phyloP scores from a whole-genome alignment of 2,888 invertebrate genomes.

The Girardia tigrina region DNA sequence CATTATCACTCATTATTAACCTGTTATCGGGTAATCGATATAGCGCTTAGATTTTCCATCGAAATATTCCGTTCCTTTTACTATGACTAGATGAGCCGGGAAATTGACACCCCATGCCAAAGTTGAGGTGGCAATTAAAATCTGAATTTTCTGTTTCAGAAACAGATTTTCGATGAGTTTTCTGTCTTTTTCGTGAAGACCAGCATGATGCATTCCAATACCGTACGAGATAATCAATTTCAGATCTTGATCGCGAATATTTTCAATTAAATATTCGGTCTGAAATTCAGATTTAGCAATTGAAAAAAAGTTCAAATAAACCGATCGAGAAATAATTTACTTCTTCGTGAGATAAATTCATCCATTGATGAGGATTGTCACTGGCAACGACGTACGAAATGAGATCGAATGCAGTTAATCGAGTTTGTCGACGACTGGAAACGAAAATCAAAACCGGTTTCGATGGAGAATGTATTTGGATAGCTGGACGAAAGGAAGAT shows the following conservation, averaged over 20 bases:
- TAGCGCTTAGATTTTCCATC: constrained; percentile 90
- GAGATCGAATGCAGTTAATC: constrained; percentile 83
- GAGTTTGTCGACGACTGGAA: constrained; percentile 84
- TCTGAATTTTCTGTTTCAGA: constrained; percentile 82
- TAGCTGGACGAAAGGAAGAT: too few species aligned
- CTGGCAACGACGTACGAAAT: constrained; percentile 67
- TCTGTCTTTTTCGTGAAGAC: constrained; percentile 78
- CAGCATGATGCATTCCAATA: constrained; percentile 95
- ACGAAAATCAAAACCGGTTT: constrained; percentile 79
- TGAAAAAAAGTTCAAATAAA: background rate
- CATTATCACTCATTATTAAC: constrained; percentile 41
- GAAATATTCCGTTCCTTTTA: constrained; percentile 96
- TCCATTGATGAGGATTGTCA: constrained; percentile 81
- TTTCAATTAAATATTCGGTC: constrained; percentile 59
- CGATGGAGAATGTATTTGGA: constrained; percentile 72
- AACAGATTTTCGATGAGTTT: constrained; percentile 81
- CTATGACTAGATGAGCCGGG: constrained; percentile 79
- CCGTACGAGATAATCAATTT: constrained; percentile 86
- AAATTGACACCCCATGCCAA: constrained; percentile 98
- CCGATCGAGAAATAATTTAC: constrained; percentile 40
- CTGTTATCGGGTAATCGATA: constrained; percentile 95
- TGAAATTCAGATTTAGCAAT: constrained; percentile 39
- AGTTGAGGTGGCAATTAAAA: constrained; percentile 86
- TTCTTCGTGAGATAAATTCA: constrained; percentile 69
- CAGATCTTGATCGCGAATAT: constrained; percentile 67